Evolutionary conservation across 2,113 vertebrate genomes (phyloP), one percentile per base, ranked within the genome.

Genomic region (Paradoxurus hermaphroditus): DNA sequence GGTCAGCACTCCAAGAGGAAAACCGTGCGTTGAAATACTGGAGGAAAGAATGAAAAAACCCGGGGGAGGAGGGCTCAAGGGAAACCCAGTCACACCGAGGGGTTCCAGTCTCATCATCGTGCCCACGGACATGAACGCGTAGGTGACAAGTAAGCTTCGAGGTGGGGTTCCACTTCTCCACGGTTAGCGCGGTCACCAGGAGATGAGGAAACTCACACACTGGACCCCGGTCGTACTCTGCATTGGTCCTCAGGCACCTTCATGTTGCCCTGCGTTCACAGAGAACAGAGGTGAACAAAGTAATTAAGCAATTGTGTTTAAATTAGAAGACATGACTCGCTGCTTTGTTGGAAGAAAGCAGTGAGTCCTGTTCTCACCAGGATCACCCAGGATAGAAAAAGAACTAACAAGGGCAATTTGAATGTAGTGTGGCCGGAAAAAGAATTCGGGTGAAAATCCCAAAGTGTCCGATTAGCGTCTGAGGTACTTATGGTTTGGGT

Each of bases 361-460:
- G 1, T 34, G 25, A 6, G 27, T 41, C 9, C 4, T 56, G 0
- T 62, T 44, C 51, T 59, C 21, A 59, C 56, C 56, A 59, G 14
- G 31, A 7, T 36, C 25, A 49, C 21, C 46, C 31, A 2, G 15
- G 31, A 19, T 10, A 44, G 56, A 39, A 19, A 19, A 5, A 4
- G 10, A 7, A 7, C 21, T 11, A 1, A 5, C 14, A 36, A 31
- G 13, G 4, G 15, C 27, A 0, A 0, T 6, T 15, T 5, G 16
- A 29, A 56, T n/a, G 21, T 6, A 9, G 13, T 19, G 34, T 51
- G 8, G 5, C 29, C 23, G 1, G 19, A 10, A 41, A 36, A 18
- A 1, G n/a, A 68, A 3, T 10, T 36, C 12, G 51, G 63, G 41
- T 46, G 36, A 21, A 70, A 84, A 65, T 23, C 12, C 63, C 4